Base-by-base conservation (phyloP, 64 coral and sea anemone genomes). In the Montipora foliosa region DNA sequence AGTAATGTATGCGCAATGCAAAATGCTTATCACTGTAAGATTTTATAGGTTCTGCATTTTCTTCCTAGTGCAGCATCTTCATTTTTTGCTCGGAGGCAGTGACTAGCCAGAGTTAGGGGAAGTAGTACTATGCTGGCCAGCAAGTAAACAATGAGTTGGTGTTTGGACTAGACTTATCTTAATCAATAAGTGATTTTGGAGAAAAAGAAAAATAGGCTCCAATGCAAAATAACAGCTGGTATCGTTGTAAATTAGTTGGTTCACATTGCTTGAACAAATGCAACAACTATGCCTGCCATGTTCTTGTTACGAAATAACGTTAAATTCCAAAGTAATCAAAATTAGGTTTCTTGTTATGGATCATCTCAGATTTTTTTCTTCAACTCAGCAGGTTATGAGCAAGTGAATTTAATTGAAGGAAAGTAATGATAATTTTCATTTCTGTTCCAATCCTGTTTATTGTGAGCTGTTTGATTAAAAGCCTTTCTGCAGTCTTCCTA, bases 371-470 rank as follows among this genome's bases (percentile, higher is more conserved):
- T 49, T 22, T 72, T 71, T 69, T 86, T 13, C 46, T 49, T 13
- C 19, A 71, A 49, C 82, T 86, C 82, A 86, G 82, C 82, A 73
- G 82, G 82, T 86, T 72, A 12, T 50, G 3, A 13, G 37, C 44
- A 47, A 72, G 71, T 67, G 71, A 86, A 49, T 71, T 86, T 21
- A 72, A 48, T 71, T 47, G 45, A 71, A 24, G 60, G 15, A 45
- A 86, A 72, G 82, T 6, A 24, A 86, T 86, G 62, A 72, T 50
- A 86, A 86, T 86, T 72, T 86, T 86, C 82, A 86, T 86, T 67
- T 86, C 50, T 86, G 21, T 70, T 72, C 82, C 67, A 72, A 24
- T 86, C 82, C 82, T 86, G 82, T 86, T 86, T 86, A 70, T 49
- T 8, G 19, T 22, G 20, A 71, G 64, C 68, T 68, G 64, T 49